Base-by-base conservation (phyloP, 2,797 vertebrate species). In the Macropodus opercularis region DNA sequence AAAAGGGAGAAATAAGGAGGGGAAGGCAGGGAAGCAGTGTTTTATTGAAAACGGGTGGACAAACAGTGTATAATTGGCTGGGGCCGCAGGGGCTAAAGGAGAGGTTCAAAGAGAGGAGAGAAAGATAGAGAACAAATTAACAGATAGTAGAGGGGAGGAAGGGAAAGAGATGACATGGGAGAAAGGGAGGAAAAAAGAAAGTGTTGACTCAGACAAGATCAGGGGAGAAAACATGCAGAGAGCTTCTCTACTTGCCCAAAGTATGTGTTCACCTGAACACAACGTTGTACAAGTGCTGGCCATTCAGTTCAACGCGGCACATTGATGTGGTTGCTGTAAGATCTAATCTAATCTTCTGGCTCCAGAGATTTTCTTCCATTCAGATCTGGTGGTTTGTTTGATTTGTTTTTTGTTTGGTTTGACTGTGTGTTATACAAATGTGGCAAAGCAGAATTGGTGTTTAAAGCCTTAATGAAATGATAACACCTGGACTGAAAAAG, bases 21-120 rank as follows among this genome's bases (percentile, higher is more conserved):
- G 53, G 43, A 56, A 42, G 72, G 63, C 56, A 70, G 75, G 60
- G 56, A 72, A 58, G 79, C 55, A 53, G 84, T 69, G 80, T 84
- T 89, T 89, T 89, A 90, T 90, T 90, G 88, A 89, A 90, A 90
- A 85, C 86, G 82, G 88, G 87, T 90, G 88, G 86, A 90, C 88
- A 90, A 90, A 90, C 88, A 90, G 83, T 72, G 81, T 77, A 79
- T 90, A 89, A 89, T 89, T 90, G 88, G 86, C 86, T 82, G 75
- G 87, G 85, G 86, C 88, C 83, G 78, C 77, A 56, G 87, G 86
- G 87, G 86, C 81, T 74, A 80, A 83, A 78, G 71, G 74, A 83
- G 82, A 85, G 83, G 78, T 85, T 87, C 86, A 88, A 84, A 90
- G 86, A 81, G 61, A 83, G 72, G 75, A 76, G 73, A 56, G 63